Evolutionary conservation across 2,888 invertebrate genomes (phyloP), one percentile per base, ranked within the genome.

Genomic region (Folsomia candida): DNA sequence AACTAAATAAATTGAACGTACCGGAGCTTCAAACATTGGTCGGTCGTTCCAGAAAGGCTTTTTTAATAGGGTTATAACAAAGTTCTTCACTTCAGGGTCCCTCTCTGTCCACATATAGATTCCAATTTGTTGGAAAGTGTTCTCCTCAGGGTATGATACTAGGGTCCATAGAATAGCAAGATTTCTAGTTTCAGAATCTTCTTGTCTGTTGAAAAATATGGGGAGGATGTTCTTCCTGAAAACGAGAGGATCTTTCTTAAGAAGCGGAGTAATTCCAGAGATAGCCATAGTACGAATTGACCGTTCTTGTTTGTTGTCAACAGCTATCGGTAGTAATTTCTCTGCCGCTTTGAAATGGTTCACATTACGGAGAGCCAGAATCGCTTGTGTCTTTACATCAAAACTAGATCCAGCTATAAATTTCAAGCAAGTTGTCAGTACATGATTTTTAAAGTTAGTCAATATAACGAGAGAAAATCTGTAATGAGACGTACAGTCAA

Each of bases 81-180:
- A n/a, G n/a, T n/a, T n/a, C n/a, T n/a, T n/a, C n/a, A n/a, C n/a
- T n/a, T n/a, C n/a, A n/a, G n/a, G 72, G 76, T 76, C 73, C 14
- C 70, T 70, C 67, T 78, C 78, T 61, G 70, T 65, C 78, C 78
- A 78, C 75, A 78, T 76, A 73, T 71, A 76, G 28, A 78, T 28
- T 68, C 72, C 75, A 57, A 76, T 68, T 61, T 74, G 71, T 63
- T 71, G 64, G 67, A 71, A 67, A 29, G 69, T 69, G 54, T 59
- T 59, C 67, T 74, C 74, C 47, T 71, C 65, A 51, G 59, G 68
- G 24, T 69, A 64, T 47, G 59, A 65, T 37, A 67, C 37, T 27
- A 74, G 26, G 65, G 74, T 74, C 74, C 74, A 74, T 64, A 71
- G 27, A 60, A 71, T 67, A 37, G 74, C 74, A n/a, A 67, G 71